Conservation (phyloP, 2,113 vertebrate genomes). For the Ictidomys tridecemlineatus region DNA sequence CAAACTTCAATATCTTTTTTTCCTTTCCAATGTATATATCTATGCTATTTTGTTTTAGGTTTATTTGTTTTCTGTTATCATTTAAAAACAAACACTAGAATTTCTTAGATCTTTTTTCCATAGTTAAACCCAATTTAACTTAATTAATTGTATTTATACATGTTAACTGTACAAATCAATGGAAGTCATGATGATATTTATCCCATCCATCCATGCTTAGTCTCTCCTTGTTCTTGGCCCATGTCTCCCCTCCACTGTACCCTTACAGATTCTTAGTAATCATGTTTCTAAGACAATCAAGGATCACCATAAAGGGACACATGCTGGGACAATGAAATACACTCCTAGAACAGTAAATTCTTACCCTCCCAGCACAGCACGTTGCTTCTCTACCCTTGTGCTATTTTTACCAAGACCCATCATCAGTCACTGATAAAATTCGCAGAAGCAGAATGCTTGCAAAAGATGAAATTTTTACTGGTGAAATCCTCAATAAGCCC, state of each 20-base stretch:
- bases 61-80: background rate
- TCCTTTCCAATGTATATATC: background rate
- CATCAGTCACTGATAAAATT: too few relatives aligned
- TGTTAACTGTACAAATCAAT: background rate
- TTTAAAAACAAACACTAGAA: background rate
- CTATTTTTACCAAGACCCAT: too few relatives aligned
- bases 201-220: background rate
- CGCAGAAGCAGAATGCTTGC: too few relatives aligned
- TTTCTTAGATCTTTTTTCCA: background rate
- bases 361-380: too few relatives aligned
- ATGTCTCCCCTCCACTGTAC: background rate
- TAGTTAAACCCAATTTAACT: background rate
- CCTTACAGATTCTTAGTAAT: too few relatives aligned
- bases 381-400: too few relatives aligned
- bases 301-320: too few relatives aligned
- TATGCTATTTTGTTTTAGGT: background rate
- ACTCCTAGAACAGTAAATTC: too few relatives aligned
- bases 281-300: too few relatives aligned
- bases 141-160: background rate
- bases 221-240: background rate
- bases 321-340: too few relatives aligned
- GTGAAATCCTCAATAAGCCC: too few relatives aligned
- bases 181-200: background rate
- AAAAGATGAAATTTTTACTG: too few relatives aligned
- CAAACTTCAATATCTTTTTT: background rate